A percentile compares a stretch with the other conserved stretches of the same genome.
phyloP scores from a whole-genome alignment of 2,888 invertebrate species.

The Fragum fragum region DNA sequence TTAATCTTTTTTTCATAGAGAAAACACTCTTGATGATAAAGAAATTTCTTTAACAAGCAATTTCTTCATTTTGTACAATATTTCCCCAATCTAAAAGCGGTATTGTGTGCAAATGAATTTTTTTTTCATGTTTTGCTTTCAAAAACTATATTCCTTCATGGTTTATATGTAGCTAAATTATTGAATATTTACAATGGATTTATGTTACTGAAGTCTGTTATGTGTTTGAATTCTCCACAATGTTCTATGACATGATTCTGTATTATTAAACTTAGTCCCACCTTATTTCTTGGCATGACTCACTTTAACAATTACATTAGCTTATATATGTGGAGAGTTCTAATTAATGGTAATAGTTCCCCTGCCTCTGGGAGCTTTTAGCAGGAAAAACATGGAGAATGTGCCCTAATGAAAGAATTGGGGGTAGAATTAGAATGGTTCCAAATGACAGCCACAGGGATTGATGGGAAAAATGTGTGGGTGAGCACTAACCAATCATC shows the following conservation, averaged over 20 bases:
- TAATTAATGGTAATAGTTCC: slow-evolving; percentile 24
- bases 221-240: too few relatives aligned
- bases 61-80: too few relatives aligned
- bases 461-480: slow-evolving; percentile 14
- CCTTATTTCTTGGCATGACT: slow-evolving; percentile 5
- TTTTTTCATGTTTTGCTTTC: too few relatives aligned
- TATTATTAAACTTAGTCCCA: background rate
- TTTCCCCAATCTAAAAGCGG: too few relatives aligned
- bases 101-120: too few relatives aligned
- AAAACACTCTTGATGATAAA: too few relatives aligned
- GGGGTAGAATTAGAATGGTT: slow-evolving; percentile 11
- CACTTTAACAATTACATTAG: slow-evolving; percentile 31
- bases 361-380: slow-evolving; percentile 7
- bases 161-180: too few relatives aligned
- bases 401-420: background rate
- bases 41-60: too few relatives aligned
- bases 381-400: slow-evolving; percentile 10
- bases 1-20: too few relatives aligned
- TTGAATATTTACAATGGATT: too few relatives aligned
- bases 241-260: background rate
- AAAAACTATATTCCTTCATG: too few relatives aligned
- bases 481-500: slow-evolving; percentile 21
- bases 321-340: slow-evolving; percentile 13
- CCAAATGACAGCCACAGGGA: slow-evolving; percentile 23
- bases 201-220: too few relatives aligned